Percentiles rank a stretch among this genome's conserved stretches.
Evolutionary conservation across 1,140 invertebrate species (phyloP).

Genomic region (Trichonephila clavata): DNA sequence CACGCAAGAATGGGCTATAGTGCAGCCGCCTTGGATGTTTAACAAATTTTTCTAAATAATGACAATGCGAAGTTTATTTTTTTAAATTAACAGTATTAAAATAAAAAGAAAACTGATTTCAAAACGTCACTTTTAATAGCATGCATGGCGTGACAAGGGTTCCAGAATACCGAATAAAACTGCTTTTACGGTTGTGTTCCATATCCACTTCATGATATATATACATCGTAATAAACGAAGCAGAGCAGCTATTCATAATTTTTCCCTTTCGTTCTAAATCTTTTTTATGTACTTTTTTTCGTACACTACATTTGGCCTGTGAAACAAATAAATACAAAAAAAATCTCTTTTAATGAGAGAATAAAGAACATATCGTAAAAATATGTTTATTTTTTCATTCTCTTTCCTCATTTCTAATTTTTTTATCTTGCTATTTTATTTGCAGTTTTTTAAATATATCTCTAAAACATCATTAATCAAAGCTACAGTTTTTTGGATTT

Average conservation of each 20-base stretch:
- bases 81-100: neutral
- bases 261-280: neutral
- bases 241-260: neutral
- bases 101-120: slow-evolving; percentile 12
- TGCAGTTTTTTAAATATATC: slow-evolving; percentile 22
- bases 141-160: neutral
- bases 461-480: slow-evolving; percentile 58
- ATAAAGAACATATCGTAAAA: slow-evolving; percentile 52
- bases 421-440: neutral
- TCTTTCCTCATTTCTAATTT: slow-evolving; percentile 15
- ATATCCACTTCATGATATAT: slow-evolving; percentile 32
- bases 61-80: neutral
- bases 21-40: neutral
- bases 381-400: slow-evolving; percentile 9
- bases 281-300: neutral
- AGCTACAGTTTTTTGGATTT: neutral
- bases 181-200: neutral
- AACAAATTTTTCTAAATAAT: slow-evolving; percentile 35
- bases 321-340: slow-evolving; percentile 55
- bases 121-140: slow-evolving; percentile 12
- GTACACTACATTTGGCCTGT: slow-evolving; percentile 9
- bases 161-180: neutral
- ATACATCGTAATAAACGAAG: slow-evolving; percentile 12
- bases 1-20: neutral
- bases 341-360: slow-evolving; percentile 37